Base-by-base conservation (phyloP, 2,888 invertebrate genomes). In the Tenthredo scrophulariae region DNA sequence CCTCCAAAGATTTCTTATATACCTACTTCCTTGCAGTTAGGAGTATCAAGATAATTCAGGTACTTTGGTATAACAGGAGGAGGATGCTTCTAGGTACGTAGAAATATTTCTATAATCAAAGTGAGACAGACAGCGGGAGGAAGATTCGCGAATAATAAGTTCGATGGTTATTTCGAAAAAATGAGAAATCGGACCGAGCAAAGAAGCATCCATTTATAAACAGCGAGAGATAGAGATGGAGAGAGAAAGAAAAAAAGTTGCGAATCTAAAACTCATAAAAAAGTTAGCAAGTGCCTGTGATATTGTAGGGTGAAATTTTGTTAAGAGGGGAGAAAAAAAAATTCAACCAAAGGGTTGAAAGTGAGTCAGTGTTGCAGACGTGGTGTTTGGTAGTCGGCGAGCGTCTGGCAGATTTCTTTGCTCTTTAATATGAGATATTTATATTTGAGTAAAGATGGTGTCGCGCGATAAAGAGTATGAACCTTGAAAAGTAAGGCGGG, bases 311-410 rank as follows among this genome's bases (percentile, higher is more conserved):
- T 37, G 67, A 37, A 65, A 85, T 85, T 80, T 85, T 67, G 26
- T 67, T 50, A 6, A 13, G 85, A 85, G 84, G 85, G 86, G 80
- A 62, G 15, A 54, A 46, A 18, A 79, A 46, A 18, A 37, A 85
- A 79, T 75, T 85, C 85, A n/a, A 58, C 85, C 86, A 86, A 90
- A 90, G 91, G 89, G 89, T 90, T 88, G 75, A 90, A 91, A 91
- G 90, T 91, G 89, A 91, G 91, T 91, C 91, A 91, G 90, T 91
- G 88, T 89, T 87, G 90, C 87, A 88, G 87, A 88, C 54, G 79
- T 54, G 29, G 43, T n/a, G 79, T 13, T 46, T 75, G 50, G 50
- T 33, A 70, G 70, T 46, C 82, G 79, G 85, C 74, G 84, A 86
- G 74, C 85, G 84, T 84, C 86, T 86, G 86, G 54, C 54, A 54